A percentile compares a stretch with the other conserved stretches of the same genome.
These are phyloP conservation scores for Conus ventricosus DNA, from an alignment of 1,140 invertebrate genomes.

Conservation along the genomic window DNA sequence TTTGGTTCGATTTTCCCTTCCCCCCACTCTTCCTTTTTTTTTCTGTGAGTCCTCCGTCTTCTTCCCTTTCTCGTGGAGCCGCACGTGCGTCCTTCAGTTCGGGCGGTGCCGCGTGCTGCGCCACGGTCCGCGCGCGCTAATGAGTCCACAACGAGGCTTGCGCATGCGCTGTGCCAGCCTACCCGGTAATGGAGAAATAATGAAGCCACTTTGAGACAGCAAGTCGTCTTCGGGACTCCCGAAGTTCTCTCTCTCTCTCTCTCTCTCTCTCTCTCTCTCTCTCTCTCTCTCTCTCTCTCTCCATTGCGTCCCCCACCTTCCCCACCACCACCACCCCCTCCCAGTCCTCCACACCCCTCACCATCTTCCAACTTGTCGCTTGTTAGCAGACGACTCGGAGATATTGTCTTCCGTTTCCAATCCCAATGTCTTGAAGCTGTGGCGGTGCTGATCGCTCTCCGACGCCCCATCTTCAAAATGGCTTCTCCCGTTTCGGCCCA, in stretches of 20 bases:
- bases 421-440: not conserved
- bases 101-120: conserved; percentile 16
- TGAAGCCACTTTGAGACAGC: conserved; percentile 20
- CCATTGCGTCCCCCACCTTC: too few relatives aligned
- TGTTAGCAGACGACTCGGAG: not conserved
- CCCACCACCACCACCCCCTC: too few relatives aligned
- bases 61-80: too few relatives aligned
- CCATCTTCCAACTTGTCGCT: conserved; percentile 12
- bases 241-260: not conserved
- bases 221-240: not conserved
- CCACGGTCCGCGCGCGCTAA: conserved; percentile 24
- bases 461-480: not conserved
- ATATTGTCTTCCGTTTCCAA: conserved; percentile 13
- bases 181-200: conserved; percentile 28
- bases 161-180: conserved; percentile 28
- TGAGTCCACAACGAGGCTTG: conserved; percentile 32
- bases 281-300: not conserved
- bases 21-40: too few relatives aligned
- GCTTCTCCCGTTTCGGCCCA: not conserved
- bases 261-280: too few relatives aligned
- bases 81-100: conserved; percentile 27
- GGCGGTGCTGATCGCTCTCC: too few relatives aligned
- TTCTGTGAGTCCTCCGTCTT: too few relatives aligned
- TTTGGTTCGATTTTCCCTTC: too few relatives aligned
- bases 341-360: too few relatives aligned